Evolutionary conservation across 2,888 invertebrate genomes (phyloP).

Genomic region (Scaptodrosophila latifasciaeformis): DNA sequence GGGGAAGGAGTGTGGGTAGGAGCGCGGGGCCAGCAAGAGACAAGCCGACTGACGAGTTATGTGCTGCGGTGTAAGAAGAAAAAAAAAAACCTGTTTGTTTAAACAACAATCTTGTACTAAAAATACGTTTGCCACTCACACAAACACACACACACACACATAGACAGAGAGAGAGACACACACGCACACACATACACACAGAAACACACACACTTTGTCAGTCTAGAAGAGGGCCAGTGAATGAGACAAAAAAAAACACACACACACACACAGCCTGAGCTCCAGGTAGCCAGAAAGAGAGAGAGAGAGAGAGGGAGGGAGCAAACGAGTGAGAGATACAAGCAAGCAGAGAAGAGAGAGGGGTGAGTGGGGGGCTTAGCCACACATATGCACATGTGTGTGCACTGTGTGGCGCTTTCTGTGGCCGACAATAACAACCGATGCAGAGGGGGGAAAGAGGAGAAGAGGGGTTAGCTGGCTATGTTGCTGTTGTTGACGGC

Average conservation of each 20-base stretch:
- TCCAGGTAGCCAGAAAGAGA: neutral
- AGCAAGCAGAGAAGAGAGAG: neutral
- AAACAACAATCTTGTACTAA: slow-evolving; percentile 69
- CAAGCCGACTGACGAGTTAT: slow-evolving; percentile 58
- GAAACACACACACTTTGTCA: too few species aligned
- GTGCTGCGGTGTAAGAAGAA: slow-evolving; percentile 60
- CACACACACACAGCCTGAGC: neutral
- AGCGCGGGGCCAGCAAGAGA: slow-evolving; percentile 9
- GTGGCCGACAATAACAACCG: slow-evolving; percentile 17
- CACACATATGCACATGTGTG: slow-evolving; percentile 25
- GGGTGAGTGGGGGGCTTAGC: too few species aligned
- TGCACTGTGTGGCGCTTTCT: slow-evolving; percentile 26
- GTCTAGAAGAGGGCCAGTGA: slow-evolving; percentile 19
- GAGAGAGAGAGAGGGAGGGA: neutral
- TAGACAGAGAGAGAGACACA: too few species aligned
- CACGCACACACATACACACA: too few species aligned
- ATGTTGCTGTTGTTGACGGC: too few species aligned
- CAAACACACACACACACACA: too few species aligned
- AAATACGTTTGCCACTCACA: too few species aligned
- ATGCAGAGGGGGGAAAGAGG: slow-evolving; percentile 2
- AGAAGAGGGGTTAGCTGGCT: slow-evolving; percentile 47
- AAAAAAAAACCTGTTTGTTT: slow-evolving; percentile 61
- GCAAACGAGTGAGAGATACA: slow-evolving; percentile 20
- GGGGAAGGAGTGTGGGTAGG: neutral
- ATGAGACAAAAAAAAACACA: slow-evolving; percentile 4